Evolutionary conservation across 2,113 vertebrate species (phyloP), one percentile per base, ranked within the genome.

Genomic region (Dasyornis broadbenti): DNA sequence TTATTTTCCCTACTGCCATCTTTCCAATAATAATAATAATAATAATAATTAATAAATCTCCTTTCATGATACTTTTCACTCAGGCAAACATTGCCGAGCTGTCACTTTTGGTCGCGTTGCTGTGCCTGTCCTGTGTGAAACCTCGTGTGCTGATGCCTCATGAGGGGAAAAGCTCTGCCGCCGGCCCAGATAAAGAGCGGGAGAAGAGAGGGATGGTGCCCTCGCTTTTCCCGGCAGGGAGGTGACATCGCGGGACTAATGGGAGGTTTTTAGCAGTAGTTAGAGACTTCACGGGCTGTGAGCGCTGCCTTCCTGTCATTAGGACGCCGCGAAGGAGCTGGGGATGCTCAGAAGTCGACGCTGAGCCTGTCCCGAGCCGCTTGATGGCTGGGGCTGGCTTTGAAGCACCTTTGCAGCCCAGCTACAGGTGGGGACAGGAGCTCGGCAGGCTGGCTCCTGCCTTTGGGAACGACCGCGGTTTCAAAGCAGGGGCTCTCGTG

Each of bases 1-100:
- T 27, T 26, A 8, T 10, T 12, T 22, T 7, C 2, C 11, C 57
- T n/a, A n/a, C n/a, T 0, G 0, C 49, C 4, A 3, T 45, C 71
- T 90, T 79, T 45, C 64, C 72, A 19, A 20, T 45, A 45, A 45
- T 45, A 30, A 12, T 59, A 44, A 52, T 22, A 49, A 20, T 45
- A 45, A 45, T 45, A 30, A 12, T 59, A 44, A 52, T 22, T n/a
- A n/a, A n/a, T n/a, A n/a, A 49, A 83, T 33, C 40, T 65, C 37
- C 30, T 89, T 35, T 47, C 33, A 1, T 7, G 10, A 0, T 15
- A 4, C 23, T 66, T 84, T 40, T 26, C 56, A 35, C 37, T 52
- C 44, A 21, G 28, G 28, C 47, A 72, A 39, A 14, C 5, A 2
- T 30, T 31, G 35, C 1, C 13, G n/a, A 30, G 16, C 19, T 54